Base-by-base conservation (phyloP, 1,140 invertebrate species). In the Hirudo medicinalis region DNA sequence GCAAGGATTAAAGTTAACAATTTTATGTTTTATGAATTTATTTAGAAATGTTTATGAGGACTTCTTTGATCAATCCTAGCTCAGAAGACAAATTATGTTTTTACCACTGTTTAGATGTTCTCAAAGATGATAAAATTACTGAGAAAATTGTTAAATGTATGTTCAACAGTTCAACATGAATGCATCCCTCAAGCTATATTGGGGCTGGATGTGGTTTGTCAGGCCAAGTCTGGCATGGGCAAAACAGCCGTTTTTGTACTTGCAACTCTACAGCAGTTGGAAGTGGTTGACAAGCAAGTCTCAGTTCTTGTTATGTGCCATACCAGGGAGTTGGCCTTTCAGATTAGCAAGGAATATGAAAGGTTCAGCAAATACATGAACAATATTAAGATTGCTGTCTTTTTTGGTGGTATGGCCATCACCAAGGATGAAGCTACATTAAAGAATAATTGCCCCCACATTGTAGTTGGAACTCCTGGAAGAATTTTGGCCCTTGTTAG, bases 171-270 rank as follows among this genome's bases (percentile, higher is more conserved):
- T 75, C 96, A 99, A 85, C 96, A 99, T 79, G 96, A 99, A 84
- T 99, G 96, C 81, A 99, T 99, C 81, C 96, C 96, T 32, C 96
- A 99, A 85, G 96, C 96, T 55, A 97, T 99, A 43, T 85, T 99
- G 72, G 94, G 94, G 57, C 98, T 99, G 94, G 96, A 99, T 82
- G 96, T 99, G 77, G 83, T 99, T 1, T 99, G 95, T 78, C 96
- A 99, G 85, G 96, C 96, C 0, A 99, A 99, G 82, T 99, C 96
- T 77, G 96, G 96, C 85, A 99, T 99, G 96, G 96, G 96, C 15
- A 99, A 99, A 85, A 99, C 96, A 0, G 96, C 96, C 70, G 96
- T 99, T 2, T 99, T 99, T 85, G 96, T 99, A 0, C 84, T 99
- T 75, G 95, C 96, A 3, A 99, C 96, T 8, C 83, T 99, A 29